Evolutionary conservation across 2,888 invertebrate species (phyloP), one percentile per base, ranked within the genome.

Genomic region (Patella caerulea): DNA sequence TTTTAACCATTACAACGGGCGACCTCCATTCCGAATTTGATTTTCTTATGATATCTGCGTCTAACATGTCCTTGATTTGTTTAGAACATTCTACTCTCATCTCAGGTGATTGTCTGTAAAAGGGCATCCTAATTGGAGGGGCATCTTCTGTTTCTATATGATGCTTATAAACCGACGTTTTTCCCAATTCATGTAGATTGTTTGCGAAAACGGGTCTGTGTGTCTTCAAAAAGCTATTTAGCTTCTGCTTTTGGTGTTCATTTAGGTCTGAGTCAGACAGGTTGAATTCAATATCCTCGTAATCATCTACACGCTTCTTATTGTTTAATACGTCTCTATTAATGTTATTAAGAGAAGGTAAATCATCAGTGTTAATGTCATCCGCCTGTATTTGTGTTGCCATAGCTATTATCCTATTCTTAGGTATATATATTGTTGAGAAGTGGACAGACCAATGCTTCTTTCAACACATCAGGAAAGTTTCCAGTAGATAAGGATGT

Each of bases 91-190:
- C 24, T 24, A 24, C 24, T 24, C 24, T 24, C 5, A 15, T 52
- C 65, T 74, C 77, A 71, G 74, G 70, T 9, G 53, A 17, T 71
- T 71, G 54, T 72, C 78, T 78, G 34, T 83, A 82, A 2, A 71
- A 75, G 29, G 75, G 72, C 56, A 77, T 73, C 24, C 79, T 52
- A 1, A 81, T 69, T 12, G 83, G 82, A 19, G 55, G n/a, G 12
- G 76, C 81, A 75, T 78, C 55, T 4, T 79, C 81, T 14, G 83
- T 83, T 1, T 83, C 82, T 29, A 84, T 82, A 29, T 59, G 73
- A 77, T 84, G 83, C 4, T 74, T 71, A 74, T 78, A 79, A n/a
- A 77, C 70, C 15, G 78, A 55, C 29, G 82, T 81, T 54, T 72
- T 65, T 5, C 85, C 85, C 9, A 77, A 55, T 65, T 79, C 76